Conservation (phyloP, 2,113 vertebrate genomes). For the Poeciliopsis occidentalis region DNA sequence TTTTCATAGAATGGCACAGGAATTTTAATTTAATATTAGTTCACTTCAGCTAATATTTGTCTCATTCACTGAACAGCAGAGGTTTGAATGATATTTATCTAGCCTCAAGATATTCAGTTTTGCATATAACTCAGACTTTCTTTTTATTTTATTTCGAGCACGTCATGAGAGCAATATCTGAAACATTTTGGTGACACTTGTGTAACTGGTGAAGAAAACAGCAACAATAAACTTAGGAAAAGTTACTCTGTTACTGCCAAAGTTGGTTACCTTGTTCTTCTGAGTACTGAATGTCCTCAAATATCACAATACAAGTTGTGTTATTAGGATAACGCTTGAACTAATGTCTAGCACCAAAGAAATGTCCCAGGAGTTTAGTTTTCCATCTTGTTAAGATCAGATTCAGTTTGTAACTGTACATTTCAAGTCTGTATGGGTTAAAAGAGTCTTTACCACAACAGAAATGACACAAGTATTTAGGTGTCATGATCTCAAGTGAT, state of each 20-base stretch:
- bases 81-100: no score
- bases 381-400: no score
- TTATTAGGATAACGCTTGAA: not conserved
- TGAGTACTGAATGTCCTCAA: no score
- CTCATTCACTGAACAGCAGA: no score
- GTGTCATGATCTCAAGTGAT: no score
- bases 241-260: not conserved
- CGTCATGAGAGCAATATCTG: no score
- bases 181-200: no score
- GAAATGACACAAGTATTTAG: not conserved
- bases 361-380: not conserved
- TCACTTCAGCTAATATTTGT: no score
- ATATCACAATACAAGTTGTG: not conserved
- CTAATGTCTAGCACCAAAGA: not conserved
- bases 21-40: not conserved
- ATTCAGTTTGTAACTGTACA: not conserved
- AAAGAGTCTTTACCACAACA: not conserved
- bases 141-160: no score
- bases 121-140: no score
- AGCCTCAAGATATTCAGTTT: no score
- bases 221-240: not conserved
- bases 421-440: not conserved
- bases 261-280: not conserved
- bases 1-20: not conserved
- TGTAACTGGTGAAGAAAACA: no score